Conservation (phyloP, 2,888 invertebrate genomes). For the Melipona bicolor region DNA sequence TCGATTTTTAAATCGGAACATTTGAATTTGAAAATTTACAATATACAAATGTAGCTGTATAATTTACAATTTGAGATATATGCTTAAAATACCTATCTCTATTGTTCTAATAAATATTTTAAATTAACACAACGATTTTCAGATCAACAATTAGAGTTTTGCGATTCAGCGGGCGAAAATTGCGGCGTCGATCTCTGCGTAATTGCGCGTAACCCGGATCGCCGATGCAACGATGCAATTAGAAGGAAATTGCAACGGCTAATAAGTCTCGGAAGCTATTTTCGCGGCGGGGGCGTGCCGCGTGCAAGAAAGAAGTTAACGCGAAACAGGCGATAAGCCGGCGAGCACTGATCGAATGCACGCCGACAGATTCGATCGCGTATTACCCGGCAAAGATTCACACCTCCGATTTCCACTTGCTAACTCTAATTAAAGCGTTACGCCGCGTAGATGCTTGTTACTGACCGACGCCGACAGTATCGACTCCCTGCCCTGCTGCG, state of each 20-base stretch:
- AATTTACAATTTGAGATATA: too few relatives aligned
- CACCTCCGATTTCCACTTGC: neutral
- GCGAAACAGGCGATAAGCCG: neutral
- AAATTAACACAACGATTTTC: neutral
- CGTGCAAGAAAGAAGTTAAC: conserved; percentile 23
- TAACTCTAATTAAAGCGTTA: conserved; percentile 13
- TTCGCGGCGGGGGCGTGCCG: conserved; percentile 12
- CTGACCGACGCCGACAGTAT: too few relatives aligned
- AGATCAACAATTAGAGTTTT: conserved; percentile 23
- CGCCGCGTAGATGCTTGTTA: neutral
- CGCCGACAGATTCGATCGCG: neutral
- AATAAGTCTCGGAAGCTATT: conserved; percentile 38
- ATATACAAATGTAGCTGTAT: too few relatives aligned
- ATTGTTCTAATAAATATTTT: too few relatives aligned
- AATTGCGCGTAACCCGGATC: conserved; percentile 43
- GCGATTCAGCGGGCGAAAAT: conserved; percentile 3
- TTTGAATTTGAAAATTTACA: too few relatives aligned
- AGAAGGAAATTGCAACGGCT: conserved; percentile 46
- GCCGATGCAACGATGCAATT: conserved; percentile 33
- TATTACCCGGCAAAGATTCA: neutral
- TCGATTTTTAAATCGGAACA: too few relatives aligned
- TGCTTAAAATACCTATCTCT: too few relatives aligned
- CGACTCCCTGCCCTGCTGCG: too few relatives aligned
- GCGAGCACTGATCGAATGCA: conserved; percentile 1
- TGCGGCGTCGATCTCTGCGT: neutral